These are phyloP conservation scores for Drosophila biarmipes DNA, from an alignment of 1,140 invertebrate species.

Conservation along the genomic window DNA sequence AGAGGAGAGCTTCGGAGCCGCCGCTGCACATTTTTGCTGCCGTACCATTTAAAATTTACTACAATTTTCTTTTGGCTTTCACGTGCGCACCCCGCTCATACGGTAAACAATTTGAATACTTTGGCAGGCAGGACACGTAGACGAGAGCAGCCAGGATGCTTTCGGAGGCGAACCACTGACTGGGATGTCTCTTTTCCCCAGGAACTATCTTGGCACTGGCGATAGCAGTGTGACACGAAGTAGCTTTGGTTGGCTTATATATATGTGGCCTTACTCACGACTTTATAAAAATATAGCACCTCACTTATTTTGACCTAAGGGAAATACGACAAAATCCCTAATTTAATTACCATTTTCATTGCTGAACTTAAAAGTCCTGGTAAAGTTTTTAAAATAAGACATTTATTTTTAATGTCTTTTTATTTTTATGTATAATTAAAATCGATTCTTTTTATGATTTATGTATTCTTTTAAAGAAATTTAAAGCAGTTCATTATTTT, in stretches of 20 bases:
- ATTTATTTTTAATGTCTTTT: too few species aligned
- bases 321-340: too few species aligned
- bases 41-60: conserved; percentile 81
- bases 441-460: too few species aligned
- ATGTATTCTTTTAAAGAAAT: too few species aligned
- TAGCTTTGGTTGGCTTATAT: background rate
- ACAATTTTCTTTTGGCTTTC: conserved; percentile 81
- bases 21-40: conserved; percentile 76
- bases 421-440: too few species aligned
- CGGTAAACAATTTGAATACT: conserved; percentile 83
- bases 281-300: background rate
- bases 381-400: too few species aligned
- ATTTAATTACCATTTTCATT: too few species aligned
- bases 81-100: conserved; percentile 73
- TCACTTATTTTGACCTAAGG: too few species aligned
- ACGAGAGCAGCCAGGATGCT: conserved; percentile 26
- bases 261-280: background rate
- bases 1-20: conserved; percentile 21
- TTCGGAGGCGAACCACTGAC: conserved; percentile 13
- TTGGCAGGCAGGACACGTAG: conserved; percentile 76
- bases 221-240: conserved; percentile 38
- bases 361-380: too few species aligned
- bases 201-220: conserved; percentile 26
- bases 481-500: background rate
- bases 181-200: conserved; percentile 34